These are phyloP conservation scores for Actinia equina DNA, from an alignment of 64 coral and sea anemone genomes.

Conservation along the genomic window DNA sequence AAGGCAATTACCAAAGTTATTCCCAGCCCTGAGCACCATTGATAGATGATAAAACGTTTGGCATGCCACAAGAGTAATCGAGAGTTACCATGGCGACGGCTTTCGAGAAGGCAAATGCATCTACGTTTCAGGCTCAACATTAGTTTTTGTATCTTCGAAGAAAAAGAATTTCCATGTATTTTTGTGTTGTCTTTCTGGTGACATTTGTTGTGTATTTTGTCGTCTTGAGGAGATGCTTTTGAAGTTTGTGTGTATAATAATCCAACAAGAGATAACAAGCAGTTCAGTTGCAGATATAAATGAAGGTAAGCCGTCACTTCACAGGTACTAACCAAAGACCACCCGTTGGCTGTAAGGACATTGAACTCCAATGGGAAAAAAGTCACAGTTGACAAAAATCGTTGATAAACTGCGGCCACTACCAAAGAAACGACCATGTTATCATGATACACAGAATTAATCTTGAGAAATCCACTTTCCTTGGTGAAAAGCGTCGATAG, in stretches of 20 bases:
- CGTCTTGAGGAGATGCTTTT: neutral
- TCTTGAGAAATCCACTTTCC: slow-evolving; percentile 14
- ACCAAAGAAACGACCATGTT: neutral
- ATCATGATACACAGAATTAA: neutral
- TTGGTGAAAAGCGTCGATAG: neutral
- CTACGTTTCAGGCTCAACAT: neutral
- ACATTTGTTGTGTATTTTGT: neutral
- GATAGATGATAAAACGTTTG: neutral
- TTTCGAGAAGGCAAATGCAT: neutral
- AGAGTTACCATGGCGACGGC: neutral
- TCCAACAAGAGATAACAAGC: neutral
- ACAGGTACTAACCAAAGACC: neutral
- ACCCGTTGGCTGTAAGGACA: neutral
- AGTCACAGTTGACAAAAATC: slow-evolving; percentile 2
- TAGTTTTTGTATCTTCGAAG: neutral
- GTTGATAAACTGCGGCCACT: neutral
- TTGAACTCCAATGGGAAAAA: neutral
- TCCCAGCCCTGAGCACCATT: neutral
- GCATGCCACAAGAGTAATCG: neutral
- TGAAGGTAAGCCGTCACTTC: neutral
- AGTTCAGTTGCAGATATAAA: slow-evolving; percentile 1
- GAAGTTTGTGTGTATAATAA: neutral
- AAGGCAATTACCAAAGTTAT: neutral
- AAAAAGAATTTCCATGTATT: neutral
- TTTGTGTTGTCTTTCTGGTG: neutral